These are phyloP conservation scores for Meloidogyne exigua DNA, from an alignment of 1,140 invertebrate genomes.

Conservation along the genomic window DNA sequence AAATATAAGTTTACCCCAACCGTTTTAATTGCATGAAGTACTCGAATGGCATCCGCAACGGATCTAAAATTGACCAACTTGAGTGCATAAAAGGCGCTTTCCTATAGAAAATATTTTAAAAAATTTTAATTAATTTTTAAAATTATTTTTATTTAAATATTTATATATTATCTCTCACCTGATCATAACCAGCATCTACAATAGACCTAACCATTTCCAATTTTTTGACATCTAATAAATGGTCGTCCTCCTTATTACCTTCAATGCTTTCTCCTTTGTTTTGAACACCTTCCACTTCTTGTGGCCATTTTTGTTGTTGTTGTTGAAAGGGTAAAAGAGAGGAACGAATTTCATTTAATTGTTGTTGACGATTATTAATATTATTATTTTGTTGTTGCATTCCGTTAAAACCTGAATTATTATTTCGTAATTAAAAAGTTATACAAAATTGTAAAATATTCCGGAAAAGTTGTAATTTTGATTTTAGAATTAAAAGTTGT, in stretches of 20 bases:
- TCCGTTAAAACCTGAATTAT: neutral
- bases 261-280: neutral
- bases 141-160: slow-evolving; percentile 1
- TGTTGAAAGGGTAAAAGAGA: neutral
- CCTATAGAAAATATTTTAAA: slow-evolving; percentile 40
- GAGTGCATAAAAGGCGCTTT: slow-evolving; percentile 53
- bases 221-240: slow-evolving; percentile 1
- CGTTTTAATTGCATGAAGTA: slow-evolving; percentile 39
- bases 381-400: slow-evolving; percentile 2
- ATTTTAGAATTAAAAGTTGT: no score
- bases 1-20: neutral
- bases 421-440: no score
- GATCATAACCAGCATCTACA: slow-evolving; percentile 19
- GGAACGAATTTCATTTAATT: neutral
- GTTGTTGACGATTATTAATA: neutral
- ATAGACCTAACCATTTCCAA: slow-evolving; percentile 14
- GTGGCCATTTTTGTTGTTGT: neutral
- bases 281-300: neutral
- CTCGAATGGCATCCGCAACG: slow-evolving; percentile 39
- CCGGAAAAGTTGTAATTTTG: no score
- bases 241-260: slow-evolving; percentile 4
- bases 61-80: slow-evolving; percentile 55
- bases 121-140: neutral
- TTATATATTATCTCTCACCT: no score
- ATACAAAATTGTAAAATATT: no score